Base-by-base conservation (phyloP, 2,888 invertebrate genomes). In the Heliothis peltigera region DNA sequence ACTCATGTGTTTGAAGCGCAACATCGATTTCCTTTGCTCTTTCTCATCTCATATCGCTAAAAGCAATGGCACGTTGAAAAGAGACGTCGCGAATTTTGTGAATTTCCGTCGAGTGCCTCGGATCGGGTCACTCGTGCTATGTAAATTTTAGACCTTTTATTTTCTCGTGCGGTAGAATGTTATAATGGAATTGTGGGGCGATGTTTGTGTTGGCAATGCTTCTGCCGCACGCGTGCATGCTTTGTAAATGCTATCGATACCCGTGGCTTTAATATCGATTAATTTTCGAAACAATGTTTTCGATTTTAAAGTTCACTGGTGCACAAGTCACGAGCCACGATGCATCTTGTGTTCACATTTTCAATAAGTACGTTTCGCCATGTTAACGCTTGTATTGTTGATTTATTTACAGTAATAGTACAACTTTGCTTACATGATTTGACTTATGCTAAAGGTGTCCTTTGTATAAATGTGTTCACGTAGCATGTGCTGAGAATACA, bases 101-200 rank as follows among this genome's bases (percentile, higher is more conserved):
- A 79, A 86, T 84, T 84, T 82, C 83, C 75, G 81, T 78, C 78
- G 72, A 68, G 79, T 79, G 72, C 79, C 77, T 80, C 80, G 79
- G 77, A 81, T 84, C 83, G 81, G 81, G 84, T 87, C 87, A 85
- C 84, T 89, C 85, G 87, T 87, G 90, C 85, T 90, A 91, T 92
- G 91, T 90, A 91, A 91, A 91, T 91, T 86, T 84, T 80, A 86
- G 86, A 89, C 87, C 78, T 91, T 91, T 91, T 91, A 90, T 92
- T 91, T 90, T 88, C 85, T 83, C 84, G 80, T 82, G 79, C 82
- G 64, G 83, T 79, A 84, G 84, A 86, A 90, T 88, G 86, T 87
- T 88, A 87, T 90, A 90, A 88, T 88, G 86, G 85, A 84, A 89
- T 87, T 89, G 85, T 84, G 85, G 83, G 77, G 66, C 79, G 81